Conservation (phyloP, 2,888 invertebrate genomes). For the Drosophila austrosaltans region DNA sequence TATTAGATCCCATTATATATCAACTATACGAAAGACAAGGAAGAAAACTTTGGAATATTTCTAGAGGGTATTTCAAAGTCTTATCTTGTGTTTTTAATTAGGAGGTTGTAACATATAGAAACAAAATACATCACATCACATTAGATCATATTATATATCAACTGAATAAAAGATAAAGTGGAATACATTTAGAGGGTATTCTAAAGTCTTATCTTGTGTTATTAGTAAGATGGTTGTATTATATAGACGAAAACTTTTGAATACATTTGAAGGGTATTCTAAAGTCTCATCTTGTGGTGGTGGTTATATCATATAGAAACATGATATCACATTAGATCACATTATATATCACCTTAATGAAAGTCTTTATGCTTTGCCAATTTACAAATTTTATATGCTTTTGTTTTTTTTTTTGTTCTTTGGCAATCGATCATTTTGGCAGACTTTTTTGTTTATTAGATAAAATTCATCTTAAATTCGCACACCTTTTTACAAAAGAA, state of each 20-base stretch:
- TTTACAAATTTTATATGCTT: background rate
- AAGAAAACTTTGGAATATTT: too few relatives aligned
- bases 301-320: slow-evolving; percentile 3
- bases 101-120: background rate
- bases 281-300: background rate
- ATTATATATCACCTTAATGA: background rate
- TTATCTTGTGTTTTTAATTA: background rate
- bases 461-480: too few relatives aligned
- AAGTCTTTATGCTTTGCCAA: background rate
- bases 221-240: too few relatives aligned
- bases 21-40: too few relatives aligned
- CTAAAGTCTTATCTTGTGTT: too few relatives aligned
- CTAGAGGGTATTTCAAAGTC: background rate
- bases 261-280: background rate
- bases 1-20: too few relatives aligned
- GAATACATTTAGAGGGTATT: background rate
- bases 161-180: too few relatives aligned
- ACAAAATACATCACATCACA: background rate
- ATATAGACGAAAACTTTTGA: too few relatives aligned
- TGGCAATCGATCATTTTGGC: background rate
- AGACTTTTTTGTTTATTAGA: too few relatives aligned
- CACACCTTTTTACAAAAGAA: too few relatives aligned
- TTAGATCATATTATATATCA: background rate
- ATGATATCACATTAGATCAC: background rate
- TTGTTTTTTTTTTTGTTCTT: background rate